phyloP scores from a whole-genome alignment of 2,797 vertebrate genomes.

The Pantherophis alleghaniensis region DNA sequence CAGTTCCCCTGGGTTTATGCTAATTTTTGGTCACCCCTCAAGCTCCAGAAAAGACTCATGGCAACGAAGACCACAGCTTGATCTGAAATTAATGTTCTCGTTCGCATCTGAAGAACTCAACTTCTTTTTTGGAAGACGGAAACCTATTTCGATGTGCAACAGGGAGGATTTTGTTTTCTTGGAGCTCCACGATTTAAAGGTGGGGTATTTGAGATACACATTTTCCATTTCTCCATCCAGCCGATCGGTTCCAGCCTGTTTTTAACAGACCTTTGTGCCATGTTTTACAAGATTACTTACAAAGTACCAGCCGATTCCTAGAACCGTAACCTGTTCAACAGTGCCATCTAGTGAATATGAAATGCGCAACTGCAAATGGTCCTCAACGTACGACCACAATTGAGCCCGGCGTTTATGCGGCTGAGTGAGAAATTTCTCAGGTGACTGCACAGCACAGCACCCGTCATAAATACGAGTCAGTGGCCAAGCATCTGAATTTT shows the following conservation, averaged over 20 bases:
- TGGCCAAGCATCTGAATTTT: no score
- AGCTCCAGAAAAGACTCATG: neutral
- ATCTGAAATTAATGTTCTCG: no score
- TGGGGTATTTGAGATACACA: neutral
- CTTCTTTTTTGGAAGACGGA: no score
- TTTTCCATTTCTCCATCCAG: neutral
- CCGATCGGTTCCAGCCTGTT: neutral
- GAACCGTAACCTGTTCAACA: constrained; percentile 41
- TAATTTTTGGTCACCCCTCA: neutral
- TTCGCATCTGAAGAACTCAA: neutral
- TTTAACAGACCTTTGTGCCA: neutral
- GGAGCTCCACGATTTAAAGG: neutral
- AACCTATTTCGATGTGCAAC: neutral
- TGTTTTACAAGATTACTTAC: neutral
- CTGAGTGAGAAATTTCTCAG: no score
- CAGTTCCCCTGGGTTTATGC: neutral
- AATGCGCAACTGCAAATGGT: neutral
- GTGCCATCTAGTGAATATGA: constrained; percentile 56
- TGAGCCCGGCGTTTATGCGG: no score
- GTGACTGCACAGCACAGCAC: no score
- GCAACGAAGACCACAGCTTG: neutral
- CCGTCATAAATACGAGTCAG: no score
- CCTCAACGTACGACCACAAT: no score
- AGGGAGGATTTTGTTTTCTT: neutral
- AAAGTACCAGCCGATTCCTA: neutral